Percentiles rank a stretch among this genome's conserved stretches.
These are phyloP conservation scores for Limnephilus marmoratus DNA, from an alignment of 2,888 invertebrate species.

Conservation along the genomic window DNA sequence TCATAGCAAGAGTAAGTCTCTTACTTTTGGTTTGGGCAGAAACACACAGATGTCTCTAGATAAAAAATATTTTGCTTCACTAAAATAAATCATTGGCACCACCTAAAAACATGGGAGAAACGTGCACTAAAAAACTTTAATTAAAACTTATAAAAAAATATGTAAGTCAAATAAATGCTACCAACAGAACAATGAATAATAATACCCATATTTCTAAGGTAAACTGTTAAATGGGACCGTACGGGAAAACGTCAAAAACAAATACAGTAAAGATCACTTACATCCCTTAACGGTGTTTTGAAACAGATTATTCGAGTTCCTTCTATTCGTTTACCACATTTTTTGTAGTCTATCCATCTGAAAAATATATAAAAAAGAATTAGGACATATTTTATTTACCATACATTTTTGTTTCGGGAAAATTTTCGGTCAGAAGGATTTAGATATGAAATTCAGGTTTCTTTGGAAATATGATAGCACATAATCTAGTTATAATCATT, in stretches of 20 bases:
- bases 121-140: no score
- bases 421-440: background rate
- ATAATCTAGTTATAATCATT: background rate
- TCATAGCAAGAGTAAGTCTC: background rate
- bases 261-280: constrained; percentile 68
- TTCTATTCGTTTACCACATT: constrained; percentile 80
- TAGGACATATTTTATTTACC: no score
- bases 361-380: constrained; percentile 64
- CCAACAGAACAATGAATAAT: background rate
- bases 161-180: no score
- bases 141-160: no score
- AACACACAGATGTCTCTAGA: background rate
- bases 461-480: background rate
- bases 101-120: no score
- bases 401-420: background rate
- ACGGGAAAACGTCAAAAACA: background rate
- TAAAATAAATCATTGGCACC: no score
- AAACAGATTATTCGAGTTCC: constrained; percentile 86
- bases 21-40: background rate
- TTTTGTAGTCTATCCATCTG: constrained; percentile 81
- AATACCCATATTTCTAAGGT: background rate
- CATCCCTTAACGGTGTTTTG: constrained; percentile 81
- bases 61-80: background rate
- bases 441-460: background rate
- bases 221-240: background rate